These are phyloP conservation scores for Elephantulus edwardii DNA, from an alignment of 2,113 vertebrate species.

Conservation along the genomic window DNA sequence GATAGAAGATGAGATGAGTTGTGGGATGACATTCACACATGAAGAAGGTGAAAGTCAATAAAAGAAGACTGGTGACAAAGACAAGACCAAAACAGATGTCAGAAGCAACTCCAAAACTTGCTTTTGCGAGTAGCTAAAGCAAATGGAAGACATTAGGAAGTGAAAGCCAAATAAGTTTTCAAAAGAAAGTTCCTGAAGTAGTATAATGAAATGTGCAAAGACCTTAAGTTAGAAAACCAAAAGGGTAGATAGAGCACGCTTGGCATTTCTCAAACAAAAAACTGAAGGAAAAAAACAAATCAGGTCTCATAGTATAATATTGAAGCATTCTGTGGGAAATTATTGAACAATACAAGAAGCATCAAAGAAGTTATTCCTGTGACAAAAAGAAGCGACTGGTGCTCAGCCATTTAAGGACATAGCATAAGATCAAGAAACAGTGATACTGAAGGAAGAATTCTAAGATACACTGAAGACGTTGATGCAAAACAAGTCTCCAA, in stretches of 20 bases:
- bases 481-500: too few species aligned
- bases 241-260: background rate
- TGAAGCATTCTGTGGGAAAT: background rate
- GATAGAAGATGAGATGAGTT: background rate
- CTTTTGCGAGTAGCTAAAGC: background rate
- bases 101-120: background rate
- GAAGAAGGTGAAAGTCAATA: background rate
- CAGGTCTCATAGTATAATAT: background rate
- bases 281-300: background rate
- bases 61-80: too few species aligned
- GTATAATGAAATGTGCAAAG: background rate
- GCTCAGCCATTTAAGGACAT: background rate
- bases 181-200: background rate
- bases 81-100: background rate
- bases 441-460: background rate
- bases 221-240: background rate
- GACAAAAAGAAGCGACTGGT: background rate
- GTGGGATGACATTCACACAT: background rate
- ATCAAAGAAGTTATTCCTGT: background rate
- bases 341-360: background rate
- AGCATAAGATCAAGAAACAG: background rate
- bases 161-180: background rate
- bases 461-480: background rate
- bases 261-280: background rate
- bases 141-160: background rate